These are phyloP conservation scores for Ethmia dodecea DNA, from an alignment of 2,888 invertebrate genomes.

Conservation along the genomic window DNA sequence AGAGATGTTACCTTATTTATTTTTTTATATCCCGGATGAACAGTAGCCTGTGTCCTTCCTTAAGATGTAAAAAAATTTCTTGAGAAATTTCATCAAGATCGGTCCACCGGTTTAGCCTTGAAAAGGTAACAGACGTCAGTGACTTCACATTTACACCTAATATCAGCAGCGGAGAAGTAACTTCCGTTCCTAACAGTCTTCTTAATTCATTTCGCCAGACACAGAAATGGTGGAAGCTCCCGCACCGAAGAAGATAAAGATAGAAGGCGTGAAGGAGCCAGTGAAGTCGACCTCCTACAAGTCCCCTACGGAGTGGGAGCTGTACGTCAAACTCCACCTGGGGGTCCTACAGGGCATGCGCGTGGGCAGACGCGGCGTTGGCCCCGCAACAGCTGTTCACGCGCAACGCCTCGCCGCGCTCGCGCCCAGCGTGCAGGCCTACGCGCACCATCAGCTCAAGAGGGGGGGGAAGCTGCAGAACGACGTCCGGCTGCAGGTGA, in stretches of 20 bases:
- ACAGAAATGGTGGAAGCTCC: slow-evolving; percentile 49
- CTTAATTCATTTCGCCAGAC: too few species aligned
- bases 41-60: too few species aligned
- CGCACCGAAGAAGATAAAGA: slow-evolving; percentile 53
- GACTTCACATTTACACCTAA: too few species aligned
- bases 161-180: too few species aligned
- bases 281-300: slow-evolving; percentile 37
- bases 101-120: too few species aligned
- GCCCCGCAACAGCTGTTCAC: slow-evolving; percentile 79
- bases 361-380: slow-evolving; percentile 63
- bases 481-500: slow-evolving; percentile 60
- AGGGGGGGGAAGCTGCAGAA: slow-evolving; percentile 48
- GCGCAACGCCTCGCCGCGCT: slow-evolving; percentile 79
- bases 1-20: too few species aligned
- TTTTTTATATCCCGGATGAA: too few species aligned
- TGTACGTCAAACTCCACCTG: slow-evolving; percentile 82
- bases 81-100: too few species aligned
- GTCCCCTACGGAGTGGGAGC: slow-evolving; percentile 43
- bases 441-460: slow-evolving; percentile 48
- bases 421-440: slow-evolving; percentile 59
- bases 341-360: slow-evolving; percentile 81
- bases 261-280: slow-evolving; percentile 47
- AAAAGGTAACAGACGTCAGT: too few species aligned
- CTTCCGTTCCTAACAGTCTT: too few species aligned
- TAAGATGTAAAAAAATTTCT: too few species aligned